A percentile compares a stretch with the other conserved stretches of the same genome.
Evolutionary conservation across 2,888 invertebrate genomes (phyloP).

Genomic region (Agonopterix subpropinquella): DNA sequence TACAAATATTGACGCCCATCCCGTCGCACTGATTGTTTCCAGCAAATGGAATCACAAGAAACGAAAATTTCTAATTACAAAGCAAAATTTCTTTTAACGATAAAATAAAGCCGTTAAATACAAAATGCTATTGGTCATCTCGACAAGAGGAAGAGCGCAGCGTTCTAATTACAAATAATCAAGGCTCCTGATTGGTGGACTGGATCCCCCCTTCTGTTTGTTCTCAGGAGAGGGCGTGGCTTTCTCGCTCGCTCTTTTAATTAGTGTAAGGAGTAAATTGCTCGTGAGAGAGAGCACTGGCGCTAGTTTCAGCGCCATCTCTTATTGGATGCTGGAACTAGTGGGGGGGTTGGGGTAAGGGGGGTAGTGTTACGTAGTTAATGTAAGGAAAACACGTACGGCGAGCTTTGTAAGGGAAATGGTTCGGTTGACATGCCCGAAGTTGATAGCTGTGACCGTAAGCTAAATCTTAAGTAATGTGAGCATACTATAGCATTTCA

Average conservation of each 20-base stretch:
- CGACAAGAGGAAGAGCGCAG: constrained; percentile 54
- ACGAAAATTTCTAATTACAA: constrained; percentile 49
- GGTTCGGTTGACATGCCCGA: constrained; percentile 60
- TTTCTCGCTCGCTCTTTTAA: constrained; percentile 73
- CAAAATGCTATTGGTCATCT: constrained; percentile 71
- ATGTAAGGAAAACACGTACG: constrained; percentile 72
- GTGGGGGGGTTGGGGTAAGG: constrained; percentile 39
- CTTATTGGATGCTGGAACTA: constrained; percentile 69
- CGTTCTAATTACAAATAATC: constrained; percentile 77
- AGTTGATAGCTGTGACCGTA: constrained; percentile 47
- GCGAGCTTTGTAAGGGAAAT: constrained; percentile 62
- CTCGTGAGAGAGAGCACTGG: constrained; percentile 62
- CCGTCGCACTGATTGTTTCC: constrained; percentile 39
- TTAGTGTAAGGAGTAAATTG: constrained; percentile 77
- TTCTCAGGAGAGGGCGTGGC: constrained; percentile 68
- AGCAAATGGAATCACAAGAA: constrained; percentile 40
- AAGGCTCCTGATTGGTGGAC: constrained; percentile 64
- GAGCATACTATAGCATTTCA: too few relatives aligned
- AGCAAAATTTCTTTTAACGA: constrained; percentile 41
- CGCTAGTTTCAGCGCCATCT: constrained; percentile 66
- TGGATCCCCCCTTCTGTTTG: constrained; percentile 68
- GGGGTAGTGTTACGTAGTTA: constrained; percentile 68
- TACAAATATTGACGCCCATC: constrained; percentile 39
- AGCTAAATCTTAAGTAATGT: constrained; percentile 30
- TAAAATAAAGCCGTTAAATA: constrained; percentile 54